Conservation (phyloP, 2,113 vertebrate genomes). For the Neodontobutis hainanensis region DNA sequence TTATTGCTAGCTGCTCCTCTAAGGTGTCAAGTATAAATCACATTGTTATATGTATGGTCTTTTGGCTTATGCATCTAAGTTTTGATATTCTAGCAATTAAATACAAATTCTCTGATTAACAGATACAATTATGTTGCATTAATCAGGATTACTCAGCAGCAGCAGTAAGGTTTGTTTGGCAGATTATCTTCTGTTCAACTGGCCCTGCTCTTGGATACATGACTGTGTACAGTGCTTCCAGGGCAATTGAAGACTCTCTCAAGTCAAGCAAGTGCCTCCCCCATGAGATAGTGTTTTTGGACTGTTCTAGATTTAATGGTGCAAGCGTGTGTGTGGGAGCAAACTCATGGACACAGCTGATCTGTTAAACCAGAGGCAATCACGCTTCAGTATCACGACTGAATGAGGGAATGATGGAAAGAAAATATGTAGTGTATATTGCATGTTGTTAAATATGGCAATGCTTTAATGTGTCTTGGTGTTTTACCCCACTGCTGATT, state of each 20-base stretch:
- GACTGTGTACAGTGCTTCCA: constrained; percentile 18
- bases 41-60: constrained; percentile 5
- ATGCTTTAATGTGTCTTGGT: no score
- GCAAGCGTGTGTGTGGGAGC: constrained; percentile 41
- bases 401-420: constrained; percentile 8
- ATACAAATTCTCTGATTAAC: constrained; percentile 43
- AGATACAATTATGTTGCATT: constrained; percentile 47
- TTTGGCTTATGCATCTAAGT: constrained; percentile 9
- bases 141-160: constrained; percentile 61
- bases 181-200: constrained; percentile 43
- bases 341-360: constrained; percentile 47
- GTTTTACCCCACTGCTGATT: no score
- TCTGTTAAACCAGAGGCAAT: constrained; percentile 50
- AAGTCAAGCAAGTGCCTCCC: constrained; percentile 54
- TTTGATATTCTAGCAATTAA: constrained; percentile 33
- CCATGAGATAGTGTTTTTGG: constrained; percentile 63
- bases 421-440: not conserved
- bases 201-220: constrained; percentile 39
- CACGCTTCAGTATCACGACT: constrained; percentile 40
- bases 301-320: constrained; percentile 59
- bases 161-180: constrained; percentile 44
- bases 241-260: constrained; percentile 46
- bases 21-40: constrained; percentile 11
- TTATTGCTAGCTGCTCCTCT: no score
- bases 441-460: no score